phyloP scores from a whole-genome alignment of 2,888 invertebrate genomes.

The Syrista parreyssii region DNA sequence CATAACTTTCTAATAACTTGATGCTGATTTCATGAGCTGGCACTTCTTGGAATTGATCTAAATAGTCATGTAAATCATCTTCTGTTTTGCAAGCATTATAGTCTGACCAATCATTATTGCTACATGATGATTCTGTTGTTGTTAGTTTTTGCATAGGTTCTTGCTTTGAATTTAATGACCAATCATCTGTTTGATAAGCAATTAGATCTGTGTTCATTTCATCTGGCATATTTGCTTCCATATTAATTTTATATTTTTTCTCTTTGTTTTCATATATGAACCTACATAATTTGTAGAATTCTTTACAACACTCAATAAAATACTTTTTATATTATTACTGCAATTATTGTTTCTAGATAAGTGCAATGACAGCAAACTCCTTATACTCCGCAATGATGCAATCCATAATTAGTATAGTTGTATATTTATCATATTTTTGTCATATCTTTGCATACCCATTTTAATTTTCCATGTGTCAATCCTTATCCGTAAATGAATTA shows the following conservation, averaged over 20 bases:
- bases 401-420: not conserved
- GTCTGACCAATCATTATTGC: not conserved
- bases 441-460: not conserved
- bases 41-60: slow-evolving; percentile 9
- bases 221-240: not conserved
- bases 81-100: not conserved
- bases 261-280: not conserved
- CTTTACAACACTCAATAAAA: not conserved
- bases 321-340: not conserved
- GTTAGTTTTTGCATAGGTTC: not conserved
- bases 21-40: not conserved
- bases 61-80: slow-evolving; percentile 1
- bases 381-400: not conserved
- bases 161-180: not conserved
- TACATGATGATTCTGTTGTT: not conserved
- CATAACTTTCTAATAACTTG: slow-evolving; percentile 22
- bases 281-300: not conserved
- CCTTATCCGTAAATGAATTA: not conserved
- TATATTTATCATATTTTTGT: not conserved
- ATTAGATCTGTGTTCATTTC: not conserved
- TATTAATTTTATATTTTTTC: not conserved
- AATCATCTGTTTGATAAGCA: not conserved
- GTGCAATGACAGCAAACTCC: not conserved
- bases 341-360: not conserved
- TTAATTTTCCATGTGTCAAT: not conserved